Percentiles rank a stretch among this genome's conserved stretches.
Conservation (phyloP, 1,140 invertebrate genomes). For the Fopius arisanus region DNA sequence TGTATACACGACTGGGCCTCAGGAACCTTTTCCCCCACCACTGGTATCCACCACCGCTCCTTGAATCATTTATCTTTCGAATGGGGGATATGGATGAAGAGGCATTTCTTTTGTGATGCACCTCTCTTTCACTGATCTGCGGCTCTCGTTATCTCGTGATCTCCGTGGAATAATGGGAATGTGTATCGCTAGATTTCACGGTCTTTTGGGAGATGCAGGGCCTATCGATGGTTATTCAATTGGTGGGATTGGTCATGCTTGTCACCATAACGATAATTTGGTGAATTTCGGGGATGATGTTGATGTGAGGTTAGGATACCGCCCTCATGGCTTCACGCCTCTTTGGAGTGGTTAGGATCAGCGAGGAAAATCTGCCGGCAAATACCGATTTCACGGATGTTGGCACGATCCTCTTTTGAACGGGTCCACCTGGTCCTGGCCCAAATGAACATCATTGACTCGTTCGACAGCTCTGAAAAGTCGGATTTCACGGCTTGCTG, state of each 20-base stretch:
- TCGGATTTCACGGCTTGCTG: neutral
- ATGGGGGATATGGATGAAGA: constrained; percentile 29
- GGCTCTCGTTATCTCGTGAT: constrained; percentile 27
- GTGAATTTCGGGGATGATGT: constrained; percentile 27
- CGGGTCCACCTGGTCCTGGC: neutral
- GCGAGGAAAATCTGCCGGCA: constrained; percentile 53
- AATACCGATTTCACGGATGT: constrained; percentile 58
- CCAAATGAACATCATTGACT: neutral
- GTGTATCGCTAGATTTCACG: neutral
- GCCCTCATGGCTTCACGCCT: constrained; percentile 55
- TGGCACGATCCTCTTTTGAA: neutral
- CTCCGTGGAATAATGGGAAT: constrained; percentile 5
- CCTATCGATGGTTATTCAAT: neutral
- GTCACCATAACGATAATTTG: constrained; percentile 22
- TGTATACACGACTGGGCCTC: neutral
- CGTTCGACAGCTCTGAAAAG: neutral
- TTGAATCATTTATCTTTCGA: constrained; percentile 53
- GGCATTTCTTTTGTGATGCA: constrained; percentile 39
- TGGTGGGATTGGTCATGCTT: constrained; percentile 19
- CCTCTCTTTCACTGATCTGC: constrained; percentile 10
- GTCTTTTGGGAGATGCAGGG: neutral
- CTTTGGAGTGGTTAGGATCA: constrained; percentile 47
- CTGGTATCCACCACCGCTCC: neutral
- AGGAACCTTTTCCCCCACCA: neutral
- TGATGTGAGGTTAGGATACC: constrained; percentile 40